Percentiles rank a stretch among this genome's conserved stretches.
Evolutionary conservation across 2,113 vertebrate species (phyloP).

Genomic region (Chaetura pelagica): DNA sequence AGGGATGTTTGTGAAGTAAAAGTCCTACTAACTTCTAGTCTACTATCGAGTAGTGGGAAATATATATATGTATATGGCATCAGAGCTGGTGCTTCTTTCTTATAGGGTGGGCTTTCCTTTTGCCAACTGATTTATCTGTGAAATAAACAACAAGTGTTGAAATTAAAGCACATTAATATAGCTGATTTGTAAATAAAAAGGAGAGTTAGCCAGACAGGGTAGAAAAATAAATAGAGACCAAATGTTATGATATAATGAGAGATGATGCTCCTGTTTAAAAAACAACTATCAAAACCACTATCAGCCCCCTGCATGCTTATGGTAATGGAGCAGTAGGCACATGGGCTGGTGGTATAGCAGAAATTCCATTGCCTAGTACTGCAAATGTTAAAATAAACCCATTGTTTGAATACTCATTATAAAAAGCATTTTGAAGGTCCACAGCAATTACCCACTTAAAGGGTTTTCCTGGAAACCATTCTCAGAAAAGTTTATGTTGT

Average conservation of each 20-base stretch:
- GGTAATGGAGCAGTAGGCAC: neutral
- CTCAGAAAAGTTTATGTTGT: neutral
- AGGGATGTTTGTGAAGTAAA: neutral
- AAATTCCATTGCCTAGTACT: neutral
- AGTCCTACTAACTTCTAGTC: neutral
- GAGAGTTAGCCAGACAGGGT: constrained; percentile 31
- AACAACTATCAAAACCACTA: neutral
- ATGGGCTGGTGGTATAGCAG: neutral
- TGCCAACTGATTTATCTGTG: constrained; percentile 21
- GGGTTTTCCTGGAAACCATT: neutral
- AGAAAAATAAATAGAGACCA: constrained; percentile 53
- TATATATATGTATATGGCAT: neutral
- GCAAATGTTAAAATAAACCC: neutral
- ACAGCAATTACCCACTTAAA: neutral
- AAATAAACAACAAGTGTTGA: constrained; percentile 32
- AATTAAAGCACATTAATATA: constrained; percentile 38
- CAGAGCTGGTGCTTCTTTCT: neutral
- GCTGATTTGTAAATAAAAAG: constrained; percentile 54
- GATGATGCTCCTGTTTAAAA: neutral
- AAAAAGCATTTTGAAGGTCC: neutral
- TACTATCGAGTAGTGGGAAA: neutral
- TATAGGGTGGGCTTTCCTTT: neutral
- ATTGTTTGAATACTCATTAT: neutral
- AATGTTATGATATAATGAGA: constrained; percentile 44
- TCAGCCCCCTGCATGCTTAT: neutral